These are phyloP conservation scores for Phortica variegata DNA, from an alignment of 1,140 invertebrate species.

Conservation along the genomic window DNA sequence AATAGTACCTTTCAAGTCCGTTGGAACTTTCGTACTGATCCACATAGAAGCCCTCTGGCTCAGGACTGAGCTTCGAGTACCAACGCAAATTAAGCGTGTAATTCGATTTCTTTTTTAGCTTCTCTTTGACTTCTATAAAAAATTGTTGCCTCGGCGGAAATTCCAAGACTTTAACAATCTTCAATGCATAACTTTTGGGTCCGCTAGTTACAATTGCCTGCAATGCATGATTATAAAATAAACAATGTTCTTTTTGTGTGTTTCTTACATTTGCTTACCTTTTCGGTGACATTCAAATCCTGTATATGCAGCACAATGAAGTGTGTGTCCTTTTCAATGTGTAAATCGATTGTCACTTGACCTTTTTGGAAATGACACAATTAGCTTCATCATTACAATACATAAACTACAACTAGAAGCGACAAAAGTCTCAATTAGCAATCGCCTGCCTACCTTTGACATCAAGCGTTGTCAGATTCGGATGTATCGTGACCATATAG, in stretches of 20 bases:
- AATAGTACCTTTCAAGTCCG: conserved; percentile 78
- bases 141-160: conserved; percentile 81
- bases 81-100: conserved; percentile 85
- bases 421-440: conserved; percentile 15
- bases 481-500: conserved; percentile 90
- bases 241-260: conserved; percentile 25
- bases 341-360: conserved; percentile 81
- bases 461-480: conserved; percentile 87
- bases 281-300: conserved; percentile 84
- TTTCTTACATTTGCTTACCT: conserved; percentile 59
- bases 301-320: conserved; percentile 90
- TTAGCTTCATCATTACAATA: conserved; percentile 10
- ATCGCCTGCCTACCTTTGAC: conserved; percentile 68
- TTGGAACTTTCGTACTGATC: conserved; percentile 77
- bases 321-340: conserved; percentile 78
- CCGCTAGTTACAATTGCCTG: conserved; percentile 67
- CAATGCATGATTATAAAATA: conserved; percentile 15
- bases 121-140: conserved; percentile 81
- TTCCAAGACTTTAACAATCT: conserved; percentile 74
- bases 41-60: conserved; percentile 89
- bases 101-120: conserved; percentile 74
- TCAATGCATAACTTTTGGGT: conserved; percentile 69
- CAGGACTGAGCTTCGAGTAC: conserved; percentile 74
- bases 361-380: conserved; percentile 59
- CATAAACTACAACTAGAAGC: background rate